Percentiles rank a stretch among this genome's conserved stretches.
These are phyloP conservation scores for Anisognathus igniventris DNA, from an alignment of 2,797 vertebrate genomes.

Conservation along the genomic window DNA sequence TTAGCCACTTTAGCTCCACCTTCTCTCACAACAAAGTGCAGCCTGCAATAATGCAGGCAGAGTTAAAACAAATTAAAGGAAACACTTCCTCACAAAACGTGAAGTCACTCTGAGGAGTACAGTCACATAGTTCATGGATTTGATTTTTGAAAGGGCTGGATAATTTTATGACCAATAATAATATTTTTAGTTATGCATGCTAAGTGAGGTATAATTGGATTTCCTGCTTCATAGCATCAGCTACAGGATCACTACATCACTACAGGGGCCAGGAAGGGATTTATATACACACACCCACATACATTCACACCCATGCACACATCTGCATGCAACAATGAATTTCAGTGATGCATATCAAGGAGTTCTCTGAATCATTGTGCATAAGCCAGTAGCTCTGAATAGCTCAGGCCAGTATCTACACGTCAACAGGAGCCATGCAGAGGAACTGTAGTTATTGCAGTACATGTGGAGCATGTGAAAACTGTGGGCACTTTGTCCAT, in stretches of 20 bases:
- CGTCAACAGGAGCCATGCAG: not conserved
- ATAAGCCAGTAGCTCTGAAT: not conserved
- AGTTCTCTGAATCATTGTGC: not conserved
- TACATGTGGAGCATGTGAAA: not conserved
- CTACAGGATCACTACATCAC: not conserved
- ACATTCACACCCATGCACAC: not conserved
- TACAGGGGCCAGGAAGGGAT: not conserved
- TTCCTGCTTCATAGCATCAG: not conserved
- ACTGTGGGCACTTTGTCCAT: not conserved
- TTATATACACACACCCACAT: accelerated
- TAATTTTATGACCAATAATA: conserved; percentile 49
- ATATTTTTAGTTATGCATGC: conserved; percentile 14
- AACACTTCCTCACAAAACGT: not conserved
- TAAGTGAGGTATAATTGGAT: conserved; percentile 12
- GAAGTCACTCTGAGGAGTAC: not conserved
- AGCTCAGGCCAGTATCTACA: not conserved
- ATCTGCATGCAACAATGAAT: not conserved
- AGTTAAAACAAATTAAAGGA: conserved; percentile 12
- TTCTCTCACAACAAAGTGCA: not conserved
- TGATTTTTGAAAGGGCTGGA: not conserved
- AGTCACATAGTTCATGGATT: not conserved
- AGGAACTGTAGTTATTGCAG: not conserved
- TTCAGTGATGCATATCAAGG: not conserved
- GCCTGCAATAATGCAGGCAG: not conserved
- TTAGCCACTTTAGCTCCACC: not conserved